Conservation (phyloP, 2,113 vertebrate genomes). For the Microcebus lehilahytsara region DNA sequence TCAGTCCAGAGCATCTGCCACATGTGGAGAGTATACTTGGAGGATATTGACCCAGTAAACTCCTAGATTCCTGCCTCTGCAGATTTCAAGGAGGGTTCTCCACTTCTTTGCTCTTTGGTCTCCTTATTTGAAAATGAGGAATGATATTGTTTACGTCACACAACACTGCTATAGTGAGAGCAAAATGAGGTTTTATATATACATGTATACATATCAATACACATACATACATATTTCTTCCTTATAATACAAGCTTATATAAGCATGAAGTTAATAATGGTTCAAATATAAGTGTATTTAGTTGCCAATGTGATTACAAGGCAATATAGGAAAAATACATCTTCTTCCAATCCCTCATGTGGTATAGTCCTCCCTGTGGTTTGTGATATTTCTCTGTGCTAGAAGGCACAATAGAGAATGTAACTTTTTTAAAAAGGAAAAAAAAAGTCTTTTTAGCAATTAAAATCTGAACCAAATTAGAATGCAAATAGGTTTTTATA, state of each 20-base stretch:
- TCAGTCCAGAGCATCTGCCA: neutral
- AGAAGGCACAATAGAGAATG: neutral
- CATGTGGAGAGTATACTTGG: neutral
- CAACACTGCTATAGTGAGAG: neutral
- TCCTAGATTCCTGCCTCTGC: neutral
- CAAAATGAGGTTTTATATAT: slow-evolving; percentile 1
- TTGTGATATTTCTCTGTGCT: neutral
- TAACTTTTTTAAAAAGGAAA: neutral
- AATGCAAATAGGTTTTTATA: slow-evolving; percentile 5
- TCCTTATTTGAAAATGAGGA: slow-evolving; percentile 37
- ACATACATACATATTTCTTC: neutral
- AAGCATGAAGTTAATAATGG: slow-evolving; percentile 9
- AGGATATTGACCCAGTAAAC: neutral
- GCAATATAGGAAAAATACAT: neutral
- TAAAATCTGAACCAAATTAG: slow-evolving; percentile 45
- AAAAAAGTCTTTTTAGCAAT: neutral
- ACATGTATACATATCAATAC: neutral
- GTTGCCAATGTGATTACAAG: slow-evolving; percentile 5
- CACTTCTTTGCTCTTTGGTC: neutral
- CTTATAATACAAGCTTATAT: neutral
- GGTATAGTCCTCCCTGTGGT: neutral
- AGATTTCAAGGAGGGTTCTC: neutral
- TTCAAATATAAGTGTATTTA: neutral
- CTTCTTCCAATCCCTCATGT: neutral
- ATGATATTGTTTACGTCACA: neutral